These are phyloP conservation scores for Lydus trimaculatus DNA, from an alignment of 2,888 invertebrate species.

Conservation along the genomic window DNA sequence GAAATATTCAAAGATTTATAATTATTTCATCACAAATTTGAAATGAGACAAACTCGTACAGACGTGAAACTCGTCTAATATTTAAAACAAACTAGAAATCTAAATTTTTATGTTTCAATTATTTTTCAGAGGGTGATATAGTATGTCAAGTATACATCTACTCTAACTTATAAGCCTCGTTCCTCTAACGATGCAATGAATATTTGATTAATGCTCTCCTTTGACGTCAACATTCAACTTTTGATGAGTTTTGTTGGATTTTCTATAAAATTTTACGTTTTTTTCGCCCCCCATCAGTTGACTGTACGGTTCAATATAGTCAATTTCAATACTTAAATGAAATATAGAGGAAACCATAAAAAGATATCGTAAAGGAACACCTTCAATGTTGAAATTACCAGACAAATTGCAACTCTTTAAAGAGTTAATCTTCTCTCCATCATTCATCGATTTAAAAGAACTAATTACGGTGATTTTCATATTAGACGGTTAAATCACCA, in stretches of 20 bases:
- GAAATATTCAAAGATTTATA: not conserved
- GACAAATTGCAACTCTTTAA: not conserved
- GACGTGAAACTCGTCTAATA: not conserved
- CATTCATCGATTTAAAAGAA: too few species aligned
- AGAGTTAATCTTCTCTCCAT: not conserved
- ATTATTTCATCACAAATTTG: not conserved
- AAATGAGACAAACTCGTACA: not conserved
- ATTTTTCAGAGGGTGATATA: conserved; percentile 20
- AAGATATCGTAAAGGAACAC: not conserved
- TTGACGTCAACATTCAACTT: conserved; percentile 35
- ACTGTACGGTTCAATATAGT: not conserved
- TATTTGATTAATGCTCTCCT: conserved; percentile 40
- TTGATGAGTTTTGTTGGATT: conserved; percentile 30
- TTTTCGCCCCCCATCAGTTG: not conserved
- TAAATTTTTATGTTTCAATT: conserved; percentile 38
- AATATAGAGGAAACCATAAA: not conserved
- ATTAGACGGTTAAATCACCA: not conserved
- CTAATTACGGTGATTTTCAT: not conserved
- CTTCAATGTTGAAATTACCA: not conserved
- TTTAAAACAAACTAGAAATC: not conserved
- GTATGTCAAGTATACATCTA: conserved; percentile 19
- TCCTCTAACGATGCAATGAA: conserved; percentile 41
- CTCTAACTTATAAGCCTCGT: conserved; percentile 30
- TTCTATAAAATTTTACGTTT: conserved; percentile 29
- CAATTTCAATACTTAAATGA: conserved; percentile 1